These are phyloP conservation scores for Ceratotherium simum DNA, from an alignment of 2,113 vertebrate species.

Conservation along the genomic window DNA sequence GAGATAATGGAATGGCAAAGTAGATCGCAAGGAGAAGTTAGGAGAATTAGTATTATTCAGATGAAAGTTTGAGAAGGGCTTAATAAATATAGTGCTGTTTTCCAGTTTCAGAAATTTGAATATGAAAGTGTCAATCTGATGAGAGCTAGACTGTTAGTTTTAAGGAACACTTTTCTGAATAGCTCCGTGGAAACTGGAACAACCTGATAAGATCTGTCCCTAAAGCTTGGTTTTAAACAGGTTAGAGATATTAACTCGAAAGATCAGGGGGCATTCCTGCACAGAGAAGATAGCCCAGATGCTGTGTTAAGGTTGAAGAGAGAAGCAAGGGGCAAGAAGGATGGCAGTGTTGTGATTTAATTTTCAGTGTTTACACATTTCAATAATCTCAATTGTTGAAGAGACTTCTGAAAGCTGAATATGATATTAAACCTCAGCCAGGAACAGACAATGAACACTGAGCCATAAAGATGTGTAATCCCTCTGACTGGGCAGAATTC, in stretches of 20 bases:
- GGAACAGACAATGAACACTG: neutral
- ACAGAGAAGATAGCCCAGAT: neutral
- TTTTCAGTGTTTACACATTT: neutral
- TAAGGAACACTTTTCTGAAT: neutral
- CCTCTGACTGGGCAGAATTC: neutral
- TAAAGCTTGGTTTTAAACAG: neutral
- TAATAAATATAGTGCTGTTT: neutral
- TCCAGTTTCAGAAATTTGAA: neutral
- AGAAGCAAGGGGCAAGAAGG: neutral
- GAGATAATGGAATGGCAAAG: neutral
- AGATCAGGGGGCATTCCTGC: neutral
- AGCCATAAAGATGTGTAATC: fast-evolving
- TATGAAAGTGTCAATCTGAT: neutral
- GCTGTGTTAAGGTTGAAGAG: neutral
- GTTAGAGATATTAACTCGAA: neutral
- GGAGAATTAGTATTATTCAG: neutral
- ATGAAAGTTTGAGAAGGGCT: neutral
- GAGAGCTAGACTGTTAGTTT: neutral
- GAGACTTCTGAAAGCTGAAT: neutral
- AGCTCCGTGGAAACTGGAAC: neutral
- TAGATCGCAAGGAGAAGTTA: neutral
- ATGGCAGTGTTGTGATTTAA: neutral
- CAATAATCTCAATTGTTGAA: neutral
- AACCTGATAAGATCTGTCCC: neutral
- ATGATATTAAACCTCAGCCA: neutral